Evolutionary conservation across 2,113 vertebrate genomes (phyloP).

Genomic region (Argyrosomus japonicus): DNA sequence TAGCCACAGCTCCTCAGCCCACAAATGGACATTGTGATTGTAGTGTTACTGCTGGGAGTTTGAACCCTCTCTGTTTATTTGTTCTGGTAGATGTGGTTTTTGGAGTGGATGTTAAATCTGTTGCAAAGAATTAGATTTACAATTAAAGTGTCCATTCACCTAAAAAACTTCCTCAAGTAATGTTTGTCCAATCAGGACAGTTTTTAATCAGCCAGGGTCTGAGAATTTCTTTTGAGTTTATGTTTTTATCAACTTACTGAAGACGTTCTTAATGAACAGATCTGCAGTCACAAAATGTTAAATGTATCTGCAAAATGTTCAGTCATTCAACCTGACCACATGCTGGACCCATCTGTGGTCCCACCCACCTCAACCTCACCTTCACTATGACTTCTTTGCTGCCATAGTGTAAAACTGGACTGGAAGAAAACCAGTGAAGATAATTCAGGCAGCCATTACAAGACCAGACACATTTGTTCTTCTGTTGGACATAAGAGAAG

Average conservation of each 20-base stretch:
- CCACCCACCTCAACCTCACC: background rate
- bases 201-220: background rate
- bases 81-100: background rate
- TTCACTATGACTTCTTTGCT: background rate
- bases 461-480: background rate
- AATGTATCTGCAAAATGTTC: too few species aligned
- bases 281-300: background rate
- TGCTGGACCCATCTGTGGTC: too few species aligned
- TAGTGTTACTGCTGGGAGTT: background rate
- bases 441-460: too few species aligned
- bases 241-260: background rate
- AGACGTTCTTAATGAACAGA: background rate
- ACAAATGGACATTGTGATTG: background rate
- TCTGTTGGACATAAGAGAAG: background rate
- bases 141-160: background rate
- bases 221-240: background rate
- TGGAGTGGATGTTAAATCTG: background rate
- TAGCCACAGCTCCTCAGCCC: background rate
- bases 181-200: background rate
- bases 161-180: background rate
- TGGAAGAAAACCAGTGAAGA: background rate
- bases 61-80: background rate
- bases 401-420: background rate
- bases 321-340: background rate
- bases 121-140: background rate